These are phyloP conservation scores for Habropoda laboriosa DNA, from an alignment of 1,140 invertebrate species.

Conservation along the genomic window DNA sequence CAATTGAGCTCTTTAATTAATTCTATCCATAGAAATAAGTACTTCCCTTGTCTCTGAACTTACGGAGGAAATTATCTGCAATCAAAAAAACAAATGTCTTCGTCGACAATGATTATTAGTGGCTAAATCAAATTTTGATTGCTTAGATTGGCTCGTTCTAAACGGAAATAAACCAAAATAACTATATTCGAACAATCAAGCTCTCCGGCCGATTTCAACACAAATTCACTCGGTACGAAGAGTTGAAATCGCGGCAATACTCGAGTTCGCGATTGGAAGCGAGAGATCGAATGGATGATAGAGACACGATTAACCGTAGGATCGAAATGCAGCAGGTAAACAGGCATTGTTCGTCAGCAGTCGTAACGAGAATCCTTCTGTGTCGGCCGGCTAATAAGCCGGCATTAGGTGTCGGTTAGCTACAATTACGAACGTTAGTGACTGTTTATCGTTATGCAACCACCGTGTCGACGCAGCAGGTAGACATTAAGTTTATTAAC, in stretches of 20 bases:
- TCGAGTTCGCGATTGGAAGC: neutral
- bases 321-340: slow-evolving; percentile 11
- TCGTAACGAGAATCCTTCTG: slow-evolving; percentile 36
- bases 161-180: too few species aligned
- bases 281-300: neutral
- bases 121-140: too few species aligned
- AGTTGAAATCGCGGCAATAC: neutral
- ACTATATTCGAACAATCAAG: too few species aligned
- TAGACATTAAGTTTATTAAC: slow-evolving; percentile 51
- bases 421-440: slow-evolving; percentile 44
- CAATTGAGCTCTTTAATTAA: too few species aligned
- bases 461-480: slow-evolving; percentile 26
- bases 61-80: too few species aligned
- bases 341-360: slow-evolving; percentile 28
- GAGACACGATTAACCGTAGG: slow-evolving; percentile 21
- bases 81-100: too few species aligned
- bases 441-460: slow-evolving; percentile 55
- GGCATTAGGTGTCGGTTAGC: slow-evolving; percentile 47
- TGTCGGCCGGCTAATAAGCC: slow-evolving; percentile 32
- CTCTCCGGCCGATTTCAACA: too few species aligned
- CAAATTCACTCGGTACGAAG: too few species aligned
- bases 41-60: too few species aligned
- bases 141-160: too few species aligned
- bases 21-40: too few species aligned
- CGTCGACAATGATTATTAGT: too few species aligned